phyloP scores from a whole-genome alignment of 2,888 invertebrate species.

The Aplocera efformata region DNA sequence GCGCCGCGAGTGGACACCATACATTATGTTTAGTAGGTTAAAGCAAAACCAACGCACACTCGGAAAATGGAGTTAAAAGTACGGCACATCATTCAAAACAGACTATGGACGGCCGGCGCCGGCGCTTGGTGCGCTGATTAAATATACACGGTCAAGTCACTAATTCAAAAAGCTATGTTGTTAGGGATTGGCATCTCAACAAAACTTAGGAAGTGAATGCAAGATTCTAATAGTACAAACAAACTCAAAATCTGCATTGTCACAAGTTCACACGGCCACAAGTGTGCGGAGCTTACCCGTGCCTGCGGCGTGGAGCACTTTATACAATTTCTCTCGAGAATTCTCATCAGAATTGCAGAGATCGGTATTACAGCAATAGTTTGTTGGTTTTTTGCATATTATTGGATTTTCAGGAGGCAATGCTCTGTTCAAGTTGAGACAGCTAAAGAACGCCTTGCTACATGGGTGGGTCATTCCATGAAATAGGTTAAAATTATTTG shows the following conservation, averaged over 20 bases:
- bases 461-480: conserved; percentile 54
- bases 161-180: conserved; percentile 75
- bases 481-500: conserved; percentile 50
- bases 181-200: conserved; percentile 76
- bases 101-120: conserved; percentile 42
- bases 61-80: conserved; percentile 70
- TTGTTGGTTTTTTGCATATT: conserved; percentile 60
- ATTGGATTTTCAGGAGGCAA: conserved; percentile 78
- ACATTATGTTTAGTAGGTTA: conserved; percentile 81
- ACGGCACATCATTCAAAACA: conserved; percentile 74
- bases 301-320: conserved; percentile 49
- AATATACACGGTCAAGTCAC: conserved; percentile 68
- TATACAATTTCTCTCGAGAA: conserved; percentile 54
- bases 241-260: conserved; percentile 68
- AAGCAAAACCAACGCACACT: conserved; percentile 79
- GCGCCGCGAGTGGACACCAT: conserved; percentile 78
- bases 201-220: conserved; percentile 71
- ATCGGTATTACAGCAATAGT: conserved; percentile 70
- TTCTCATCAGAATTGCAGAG: conserved; percentile 69
- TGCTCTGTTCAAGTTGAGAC: conserved; percentile 68
- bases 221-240: conserved; percentile 72
- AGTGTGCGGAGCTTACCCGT: conserved; percentile 66
- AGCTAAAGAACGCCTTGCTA: conserved; percentile 79
- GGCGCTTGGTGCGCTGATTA: conserved; percentile 59
- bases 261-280: conserved; percentile 62